Evolutionary conservation across 2,797 vertebrate species (phyloP), one percentile per base, ranked within the genome.

Genomic region (Austrolebias charrua): DNA sequence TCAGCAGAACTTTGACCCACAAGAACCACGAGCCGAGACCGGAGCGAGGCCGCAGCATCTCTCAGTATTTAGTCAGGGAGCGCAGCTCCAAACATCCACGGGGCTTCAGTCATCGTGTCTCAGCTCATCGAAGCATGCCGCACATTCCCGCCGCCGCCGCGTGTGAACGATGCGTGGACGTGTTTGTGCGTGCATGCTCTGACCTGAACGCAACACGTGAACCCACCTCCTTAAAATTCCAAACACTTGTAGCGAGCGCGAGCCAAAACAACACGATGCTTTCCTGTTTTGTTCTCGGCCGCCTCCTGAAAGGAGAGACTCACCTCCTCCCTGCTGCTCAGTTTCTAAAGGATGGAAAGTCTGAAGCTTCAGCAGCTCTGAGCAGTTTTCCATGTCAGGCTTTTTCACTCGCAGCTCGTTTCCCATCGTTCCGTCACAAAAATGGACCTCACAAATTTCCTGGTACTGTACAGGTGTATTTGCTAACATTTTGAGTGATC

Each of bases 261-360:
- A 24, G 24, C 24, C 24, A 24, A 24, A 24, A 24, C 24, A 24
- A 24, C 2, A 24, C 24, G 24, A 24, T 24, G 24, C 24, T 78
- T 90, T 92, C 90, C 88, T 90, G 88, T 90, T 91, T 86, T 90
- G 78, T 82, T 85, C 86, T 79, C 60, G 4, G 76, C 12, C 44
- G 16, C 67, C 77, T 89, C 24, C 88, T 86, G 76, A 82, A 89
- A 89, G 74, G 19, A 55, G 75, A 88, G 70, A 82, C 86, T 70
- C 49, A 42, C 43, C 4, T 29, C 59, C 46, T 35, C 18, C 19
- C 48, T 14, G 2, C 3, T 3, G 24, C 24, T 24, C 42, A 4
- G 19, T 55, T 75, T 62, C 55, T 69, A 63, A 74, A 47, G 52
- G 56, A 72, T 73, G 80, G 76, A 86, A 86, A 79, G 64, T 82